Conservation (phyloP, 2,888 invertebrate genomes). For the Rhagophthalmus giganteus region DNA sequence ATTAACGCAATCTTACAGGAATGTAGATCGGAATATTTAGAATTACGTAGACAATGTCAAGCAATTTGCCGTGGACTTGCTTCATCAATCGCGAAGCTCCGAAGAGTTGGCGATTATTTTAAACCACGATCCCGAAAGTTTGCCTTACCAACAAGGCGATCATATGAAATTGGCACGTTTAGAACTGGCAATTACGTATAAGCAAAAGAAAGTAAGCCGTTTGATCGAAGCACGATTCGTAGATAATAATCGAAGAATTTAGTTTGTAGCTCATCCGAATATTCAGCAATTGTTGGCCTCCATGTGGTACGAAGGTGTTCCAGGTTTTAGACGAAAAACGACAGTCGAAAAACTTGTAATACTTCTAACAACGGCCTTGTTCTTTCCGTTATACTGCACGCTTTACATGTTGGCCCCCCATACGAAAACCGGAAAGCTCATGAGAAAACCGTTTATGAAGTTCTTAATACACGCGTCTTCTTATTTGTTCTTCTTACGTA, state of each 20-base stretch:
- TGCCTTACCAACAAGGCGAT: conserved; percentile 75
- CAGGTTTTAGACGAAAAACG: conserved; percentile 86
- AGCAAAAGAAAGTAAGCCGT: conserved; percentile 91
- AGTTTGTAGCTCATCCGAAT: conserved; percentile 95
- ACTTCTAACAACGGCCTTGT: conserved; percentile 72
- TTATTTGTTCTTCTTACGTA: conserved; percentile 90
- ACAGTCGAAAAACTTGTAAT: conserved; percentile 68
- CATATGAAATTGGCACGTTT: conserved; percentile 84
- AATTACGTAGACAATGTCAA: conserved; percentile 82
- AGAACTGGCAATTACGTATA: conserved; percentile 88
- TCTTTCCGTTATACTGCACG: conserved; percentile 86
- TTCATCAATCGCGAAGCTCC: conserved; percentile 90
- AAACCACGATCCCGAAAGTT: conserved; percentile 82
- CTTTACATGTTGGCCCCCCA: conserved; percentile 85
- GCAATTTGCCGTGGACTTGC: conserved; percentile 87
- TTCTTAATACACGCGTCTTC: conserved; percentile 94
- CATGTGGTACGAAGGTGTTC: conserved; percentile 94
- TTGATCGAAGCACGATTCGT: no score
- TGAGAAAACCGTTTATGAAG: conserved; percentile 95
- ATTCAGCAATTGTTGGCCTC: conserved; percentile 90
- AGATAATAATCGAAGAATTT: no score
- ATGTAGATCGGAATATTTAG: conserved; percentile 87
- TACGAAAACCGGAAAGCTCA: conserved; percentile 75
- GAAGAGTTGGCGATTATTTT: conserved; percentile 91
- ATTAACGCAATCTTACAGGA: conserved; percentile 59